These are phyloP conservation scores for Pseudorectes ferrugineus DNA, from an alignment of 2,113 vertebrate species.

Conservation along the genomic window DNA sequence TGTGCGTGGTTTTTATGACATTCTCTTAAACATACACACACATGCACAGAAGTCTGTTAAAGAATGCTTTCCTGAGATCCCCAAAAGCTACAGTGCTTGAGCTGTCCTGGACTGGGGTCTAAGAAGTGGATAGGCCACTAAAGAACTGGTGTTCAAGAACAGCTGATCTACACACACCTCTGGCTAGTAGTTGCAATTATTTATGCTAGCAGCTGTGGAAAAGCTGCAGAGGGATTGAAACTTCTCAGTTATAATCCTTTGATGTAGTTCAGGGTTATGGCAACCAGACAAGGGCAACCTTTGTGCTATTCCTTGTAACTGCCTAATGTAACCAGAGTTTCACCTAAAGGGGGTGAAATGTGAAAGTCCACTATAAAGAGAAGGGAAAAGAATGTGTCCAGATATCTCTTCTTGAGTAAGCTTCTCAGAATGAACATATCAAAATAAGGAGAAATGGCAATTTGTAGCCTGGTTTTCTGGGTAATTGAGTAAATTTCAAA, in stretches of 20 bases:
- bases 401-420: not conserved
- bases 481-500: not conserved
- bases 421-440: not conserved
- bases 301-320: not conserved
- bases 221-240: not conserved
- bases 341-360: not conserved
- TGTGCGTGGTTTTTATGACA: not conserved
- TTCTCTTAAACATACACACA: not conserved
- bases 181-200: not conserved
- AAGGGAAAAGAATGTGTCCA: not conserved
- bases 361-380: not conserved
- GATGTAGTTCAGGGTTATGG: not conserved
- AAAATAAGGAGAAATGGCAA: not conserved
- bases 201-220: not conserved
- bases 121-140: not conserved
- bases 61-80: not conserved
- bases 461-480: not conserved
- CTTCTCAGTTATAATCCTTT: not conserved
- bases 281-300: not conserved
- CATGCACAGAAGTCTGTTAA: not conserved
- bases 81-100: not conserved
- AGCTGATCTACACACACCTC: not conserved
- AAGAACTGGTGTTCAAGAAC: not conserved
- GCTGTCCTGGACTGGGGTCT: not conserved
- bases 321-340: not conserved